Percentiles rank a stretch among this genome's conserved stretches.
Evolutionary conservation across 2,797 vertebrate genomes (phyloP).

Genomic region (Periparus ater): DNA sequence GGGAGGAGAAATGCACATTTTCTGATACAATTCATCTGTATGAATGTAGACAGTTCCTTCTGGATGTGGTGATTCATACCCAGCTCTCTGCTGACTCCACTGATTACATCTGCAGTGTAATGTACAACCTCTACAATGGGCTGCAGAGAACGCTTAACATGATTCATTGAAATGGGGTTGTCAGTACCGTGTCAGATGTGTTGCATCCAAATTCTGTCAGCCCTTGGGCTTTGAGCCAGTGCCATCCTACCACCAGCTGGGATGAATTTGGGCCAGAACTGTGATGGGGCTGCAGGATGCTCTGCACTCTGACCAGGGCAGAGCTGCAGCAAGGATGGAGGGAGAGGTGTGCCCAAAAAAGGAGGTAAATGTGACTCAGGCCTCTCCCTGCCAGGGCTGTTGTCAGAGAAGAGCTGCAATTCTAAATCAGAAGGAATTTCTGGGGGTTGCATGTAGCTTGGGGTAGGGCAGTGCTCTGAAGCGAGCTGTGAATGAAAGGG

Average conservation of each 20-base stretch:
- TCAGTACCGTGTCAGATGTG: not conserved
- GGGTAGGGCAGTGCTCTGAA: not conserved
- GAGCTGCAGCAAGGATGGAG: not conserved
- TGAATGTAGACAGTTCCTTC: not conserved
- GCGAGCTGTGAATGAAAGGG: not conserved
- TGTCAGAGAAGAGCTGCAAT: not conserved
- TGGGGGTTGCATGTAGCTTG: not conserved
- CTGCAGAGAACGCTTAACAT: not conserved
- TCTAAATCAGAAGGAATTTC: conserved; percentile 19
- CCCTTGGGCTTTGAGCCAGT: not conserved
- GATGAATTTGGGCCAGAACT: not conserved
- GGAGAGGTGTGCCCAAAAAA: not conserved
- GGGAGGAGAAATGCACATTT: not conserved
- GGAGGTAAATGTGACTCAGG: not conserved
- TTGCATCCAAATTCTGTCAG: not conserved
- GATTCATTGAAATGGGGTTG: conserved; percentile 24
- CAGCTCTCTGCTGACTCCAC: not conserved
- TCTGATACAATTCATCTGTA: not conserved
- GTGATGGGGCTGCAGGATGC: not conserved
- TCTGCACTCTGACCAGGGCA: not conserved
- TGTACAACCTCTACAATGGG: not conserved
- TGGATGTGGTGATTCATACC: not conserved
- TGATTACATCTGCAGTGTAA: not conserved
- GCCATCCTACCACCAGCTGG: conserved; percentile 4
- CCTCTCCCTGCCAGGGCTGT: not conserved